phyloP scores from a whole-genome alignment of 2,113 vertebrate genomes.

The Ivindomyrus marchei region DNA sequence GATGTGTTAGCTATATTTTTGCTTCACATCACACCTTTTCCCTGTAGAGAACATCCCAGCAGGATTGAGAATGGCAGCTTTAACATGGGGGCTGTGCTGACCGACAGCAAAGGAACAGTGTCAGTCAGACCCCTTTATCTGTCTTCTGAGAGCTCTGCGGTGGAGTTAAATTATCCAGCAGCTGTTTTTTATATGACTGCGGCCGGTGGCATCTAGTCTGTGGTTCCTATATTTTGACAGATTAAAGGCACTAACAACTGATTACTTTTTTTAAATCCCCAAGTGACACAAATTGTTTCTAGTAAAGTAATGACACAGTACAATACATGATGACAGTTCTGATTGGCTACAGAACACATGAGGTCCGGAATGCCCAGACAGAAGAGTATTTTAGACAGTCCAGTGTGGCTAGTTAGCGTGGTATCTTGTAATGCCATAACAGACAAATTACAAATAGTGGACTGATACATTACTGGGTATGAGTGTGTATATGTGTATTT shows the following conservation, averaged over 20 bases:
- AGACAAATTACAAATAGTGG: not conserved
- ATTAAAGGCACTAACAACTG: not conserved
- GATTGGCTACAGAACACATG: not conserved
- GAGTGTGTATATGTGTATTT: not conserved
- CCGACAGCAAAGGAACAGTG: not conserved
- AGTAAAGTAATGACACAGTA: not conserved
- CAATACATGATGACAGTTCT: not conserved
- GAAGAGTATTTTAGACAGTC: not conserved
- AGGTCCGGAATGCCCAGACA: not conserved
- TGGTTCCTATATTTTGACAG: constrained; percentile 2
- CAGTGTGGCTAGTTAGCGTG: not conserved
- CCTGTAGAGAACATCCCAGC: not conserved
- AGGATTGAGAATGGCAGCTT: not conserved
- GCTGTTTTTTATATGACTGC: not conserved
- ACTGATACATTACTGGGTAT: not conserved
- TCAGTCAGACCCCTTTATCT: not conserved
- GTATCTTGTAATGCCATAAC: not conserved
- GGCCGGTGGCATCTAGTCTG: not conserved
- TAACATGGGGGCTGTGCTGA: not conserved
- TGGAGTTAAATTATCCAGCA: not conserved
- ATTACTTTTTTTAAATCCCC: not conserved
- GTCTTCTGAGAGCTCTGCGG: not conserved
- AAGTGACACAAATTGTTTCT: not conserved
- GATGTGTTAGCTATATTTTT: not conserved
- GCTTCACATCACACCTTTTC: not conserved